These are phyloP conservation scores for Lophotriccus pileatus DNA, from an alignment of 2,797 vertebrate genomes.

Conservation along the genomic window DNA sequence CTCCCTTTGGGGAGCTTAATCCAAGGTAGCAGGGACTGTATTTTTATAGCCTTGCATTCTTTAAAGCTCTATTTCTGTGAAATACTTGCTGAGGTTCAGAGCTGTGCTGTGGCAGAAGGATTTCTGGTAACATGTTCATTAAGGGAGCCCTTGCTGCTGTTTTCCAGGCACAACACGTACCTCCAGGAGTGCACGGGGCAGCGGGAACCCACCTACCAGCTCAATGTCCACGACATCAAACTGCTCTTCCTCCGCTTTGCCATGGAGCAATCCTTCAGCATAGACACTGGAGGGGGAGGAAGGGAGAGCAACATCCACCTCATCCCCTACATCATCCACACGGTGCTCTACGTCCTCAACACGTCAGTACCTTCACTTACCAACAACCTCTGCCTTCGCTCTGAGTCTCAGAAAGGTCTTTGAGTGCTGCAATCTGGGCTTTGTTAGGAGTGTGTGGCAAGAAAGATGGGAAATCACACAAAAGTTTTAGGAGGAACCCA, in stretches of 20 bases:
- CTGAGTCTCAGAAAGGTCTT: background rate
- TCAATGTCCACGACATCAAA: constrained; percentile 98
- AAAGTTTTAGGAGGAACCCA: background rate
- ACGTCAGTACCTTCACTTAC: constrained; percentile 80
- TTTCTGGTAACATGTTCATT: background rate
- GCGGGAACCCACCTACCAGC: constrained; percentile 97
- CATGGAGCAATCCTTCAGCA: constrained; percentile 97
- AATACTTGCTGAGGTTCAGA: background rate
- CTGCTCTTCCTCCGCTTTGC: constrained; percentile 96
- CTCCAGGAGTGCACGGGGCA: constrained; percentile 98
- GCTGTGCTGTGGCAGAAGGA: background rate
- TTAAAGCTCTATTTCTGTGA: background rate
- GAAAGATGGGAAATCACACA: background rate
- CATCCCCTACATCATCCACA: constrained; percentile 98
- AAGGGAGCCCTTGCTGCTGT: background rate
- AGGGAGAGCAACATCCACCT: constrained; percentile 99
- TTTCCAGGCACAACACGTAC: constrained; percentile 94
- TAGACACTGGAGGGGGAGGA: constrained; percentile 94
- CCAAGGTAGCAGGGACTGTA: background rate
- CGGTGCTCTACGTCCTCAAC: constrained; percentile 98
- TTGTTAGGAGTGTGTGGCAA: background rate
- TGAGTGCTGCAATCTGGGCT: background rate
- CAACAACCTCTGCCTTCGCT: background rate
- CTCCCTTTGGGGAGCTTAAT: background rate
- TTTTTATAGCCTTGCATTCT: background rate